Base-by-base conservation (phyloP, 2,797 vertebrate species). In the Tachyglossus aculeatus region DNA sequence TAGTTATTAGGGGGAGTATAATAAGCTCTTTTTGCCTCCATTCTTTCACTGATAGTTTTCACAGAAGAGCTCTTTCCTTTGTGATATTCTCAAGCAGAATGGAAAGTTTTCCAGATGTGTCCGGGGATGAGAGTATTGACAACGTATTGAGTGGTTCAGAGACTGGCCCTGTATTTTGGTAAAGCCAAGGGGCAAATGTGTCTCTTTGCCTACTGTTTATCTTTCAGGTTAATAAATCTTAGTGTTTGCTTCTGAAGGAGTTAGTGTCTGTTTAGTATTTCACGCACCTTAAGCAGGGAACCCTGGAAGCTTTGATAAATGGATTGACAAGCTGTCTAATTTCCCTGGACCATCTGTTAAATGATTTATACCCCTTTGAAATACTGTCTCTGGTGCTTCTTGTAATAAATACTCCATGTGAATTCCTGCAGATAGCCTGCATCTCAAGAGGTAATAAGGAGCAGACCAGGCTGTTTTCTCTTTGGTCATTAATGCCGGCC, bases 71-170 rank as follows among this genome's bases (percentile, higher is more conserved):
- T 29, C 12, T 18, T 48, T 48, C 19, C 15, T 75, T 73, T 69
- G 36, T 75, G 24, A 81, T 75, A 60, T 62, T 60, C 18, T 67
- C 21, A 45, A 52, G 39, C 33, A 70, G 56, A 44, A 70, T 77
- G 40, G 13, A 51, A 33, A 51, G 25, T 78, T 75, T 75, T 73
- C 56, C 73, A 78, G 32, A 64, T 76, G 53, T 66, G 65, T 69
- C 27, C 69, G 8, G 66, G 60, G 53, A 66, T 74, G 58, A 43
- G 9, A 31, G 27, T 67, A 27, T 70, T 74, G 41, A 38, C 56
- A 74, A 60, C 18, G 69, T 32, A 56, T n/a, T 16, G 60, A 70
- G 19, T 50, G 71, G 29, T 43, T 67, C n/a, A 70, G 67, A 81
- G 61, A 36, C 33, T 66, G 24, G 21, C 65, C 58, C 56, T 33